Base-by-base conservation (phyloP, 2,113 vertebrate genomes). In the Apodemus speciosus region DNA sequence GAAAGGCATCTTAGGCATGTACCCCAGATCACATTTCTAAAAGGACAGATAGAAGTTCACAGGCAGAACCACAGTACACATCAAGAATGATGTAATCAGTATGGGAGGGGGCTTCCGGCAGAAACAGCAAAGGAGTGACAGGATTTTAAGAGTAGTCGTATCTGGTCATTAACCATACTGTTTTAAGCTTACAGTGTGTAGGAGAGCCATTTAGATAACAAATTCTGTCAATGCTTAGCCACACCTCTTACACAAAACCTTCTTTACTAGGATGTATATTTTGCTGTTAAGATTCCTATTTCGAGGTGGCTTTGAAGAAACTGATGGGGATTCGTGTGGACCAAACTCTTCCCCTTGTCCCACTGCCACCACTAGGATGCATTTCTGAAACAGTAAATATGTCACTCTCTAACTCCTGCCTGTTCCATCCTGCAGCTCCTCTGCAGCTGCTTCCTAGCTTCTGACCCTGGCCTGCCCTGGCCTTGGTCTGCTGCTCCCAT, bases 381-480 rank as follows among this genome's bases (percentile, higher is more conserved):
- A n/a, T 71, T 53, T 83, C 30, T 79, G n/a, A 85, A 38, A 38
- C 23, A 71, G 27, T 46, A 83, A 81, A 73, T 8, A 27, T 53
- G 56, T 30, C 10, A 23, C 40, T 83, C 51, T 20, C 18, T 68
- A n/a, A 68, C 35, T 9, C 73, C 68, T 14, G 7, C 62, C 14
- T 9, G 10, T 23, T 80, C 38, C 0, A 27, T 8, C 18, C 76
- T 66, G n/a, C 30, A 89, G 73, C 38, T 75, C 25, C 64, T 72
- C 53, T 32, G 13, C 64, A 91, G 60, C 60, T 46, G 58, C 46
- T 23, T 89, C 38, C 20, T 43, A 32, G 46, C 53, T 92, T 93
- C 77, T 94, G 81, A 93, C 94, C 90, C 38, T 15, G 20, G 73
- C 62, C 90, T 93, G 72, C n/a, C 56, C 62, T 30, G 16, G 73